These are phyloP conservation scores for Campylomormyrus numenius DNA, from an alignment of 2,113 vertebrate species.

Conservation along the genomic window DNA sequence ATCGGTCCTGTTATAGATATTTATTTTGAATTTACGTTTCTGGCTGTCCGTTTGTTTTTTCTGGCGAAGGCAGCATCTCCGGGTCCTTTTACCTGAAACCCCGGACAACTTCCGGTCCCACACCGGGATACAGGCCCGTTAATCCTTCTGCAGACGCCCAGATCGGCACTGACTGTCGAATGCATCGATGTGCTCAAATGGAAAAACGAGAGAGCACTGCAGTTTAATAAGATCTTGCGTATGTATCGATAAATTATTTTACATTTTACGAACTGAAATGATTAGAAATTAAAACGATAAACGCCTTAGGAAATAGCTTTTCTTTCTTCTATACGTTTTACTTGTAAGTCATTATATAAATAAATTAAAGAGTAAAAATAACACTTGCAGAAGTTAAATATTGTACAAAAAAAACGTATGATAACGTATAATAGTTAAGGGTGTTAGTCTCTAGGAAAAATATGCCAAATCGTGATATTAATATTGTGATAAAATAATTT, in stretches of 20 bases:
- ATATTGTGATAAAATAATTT: background rate
- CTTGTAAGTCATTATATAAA: background rate
- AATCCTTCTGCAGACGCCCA: slow-evolving; percentile 46
- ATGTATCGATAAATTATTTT: background rate
- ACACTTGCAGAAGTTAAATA: background rate
- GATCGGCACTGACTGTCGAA: slow-evolving; percentile 54
- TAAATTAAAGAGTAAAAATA: background rate
- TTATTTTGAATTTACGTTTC: slow-evolving; percentile 49
- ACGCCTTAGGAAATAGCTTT: background rate
- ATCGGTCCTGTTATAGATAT: slow-evolving; percentile 34
- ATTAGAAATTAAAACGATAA: background rate
- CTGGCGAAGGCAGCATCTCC: slow-evolving; percentile 69
- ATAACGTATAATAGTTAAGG: background rate
- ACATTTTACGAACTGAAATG: background rate
- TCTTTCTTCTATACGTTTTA: background rate
- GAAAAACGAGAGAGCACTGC: background rate
- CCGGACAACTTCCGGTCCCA: slow-evolving; percentile 72
- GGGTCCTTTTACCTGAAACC: slow-evolving; percentile 66
- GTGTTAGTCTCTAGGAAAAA: background rate
- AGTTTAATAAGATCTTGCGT: background rate
- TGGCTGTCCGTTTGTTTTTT: slow-evolving; percentile 65
- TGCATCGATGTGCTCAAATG: slow-evolving; percentile 50
- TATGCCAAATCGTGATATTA: background rate
- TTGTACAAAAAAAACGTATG: background rate
- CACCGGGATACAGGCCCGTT: slow-evolving; percentile 61